phyloP scores from a whole-genome alignment of 2,113 vertebrate genomes.

The Caranx ignobilis region DNA sequence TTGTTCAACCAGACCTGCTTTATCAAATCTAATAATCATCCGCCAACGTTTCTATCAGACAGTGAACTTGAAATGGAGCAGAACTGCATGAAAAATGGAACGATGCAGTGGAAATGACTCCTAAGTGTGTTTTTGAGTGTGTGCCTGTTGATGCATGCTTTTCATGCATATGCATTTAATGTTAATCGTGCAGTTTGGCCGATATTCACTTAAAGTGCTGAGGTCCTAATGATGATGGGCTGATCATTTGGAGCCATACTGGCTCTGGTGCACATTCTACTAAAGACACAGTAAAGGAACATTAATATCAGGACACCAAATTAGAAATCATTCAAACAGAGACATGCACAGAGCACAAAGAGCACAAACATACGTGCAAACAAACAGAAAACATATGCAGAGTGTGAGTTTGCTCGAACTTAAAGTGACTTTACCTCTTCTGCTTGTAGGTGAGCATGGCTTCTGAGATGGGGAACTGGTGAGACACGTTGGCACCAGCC shows the following conservation, averaged over 20 bases:
- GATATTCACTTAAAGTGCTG: neutral
- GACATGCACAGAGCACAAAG: conserved; percentile 29
- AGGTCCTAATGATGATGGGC: neutral
- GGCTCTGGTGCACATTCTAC: neutral
- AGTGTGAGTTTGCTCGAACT: neutral
- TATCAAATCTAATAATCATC: neutral
- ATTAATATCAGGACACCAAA: conserved; percentile 7
- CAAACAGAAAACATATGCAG: conserved; percentile 26
- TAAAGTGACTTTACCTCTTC: conserved; percentile 69
- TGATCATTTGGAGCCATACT: neutral
- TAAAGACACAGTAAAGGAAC: conserved; percentile 7
- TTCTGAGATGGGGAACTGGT: conserved; percentile 89
- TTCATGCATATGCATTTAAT: conserved; percentile 48
- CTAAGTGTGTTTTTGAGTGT: conserved; percentile 1
- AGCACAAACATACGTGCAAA: conserved; percentile 37
- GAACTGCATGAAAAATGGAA: conserved; percentile 6
- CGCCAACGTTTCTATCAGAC: neutral
- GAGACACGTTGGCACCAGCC: conserved; percentile 84
- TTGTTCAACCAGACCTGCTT: neutral
- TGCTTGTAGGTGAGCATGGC: conserved; percentile 89
- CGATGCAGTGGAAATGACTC: neutral
- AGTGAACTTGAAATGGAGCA: neutral
- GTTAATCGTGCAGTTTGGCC: conserved; percentile 36
- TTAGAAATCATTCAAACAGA: conserved; percentile 20
- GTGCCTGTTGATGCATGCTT: conserved; percentile 17